phyloP scores from a whole-genome alignment of 2,113 vertebrate genomes.

The Patagioenas fasciata region DNA sequence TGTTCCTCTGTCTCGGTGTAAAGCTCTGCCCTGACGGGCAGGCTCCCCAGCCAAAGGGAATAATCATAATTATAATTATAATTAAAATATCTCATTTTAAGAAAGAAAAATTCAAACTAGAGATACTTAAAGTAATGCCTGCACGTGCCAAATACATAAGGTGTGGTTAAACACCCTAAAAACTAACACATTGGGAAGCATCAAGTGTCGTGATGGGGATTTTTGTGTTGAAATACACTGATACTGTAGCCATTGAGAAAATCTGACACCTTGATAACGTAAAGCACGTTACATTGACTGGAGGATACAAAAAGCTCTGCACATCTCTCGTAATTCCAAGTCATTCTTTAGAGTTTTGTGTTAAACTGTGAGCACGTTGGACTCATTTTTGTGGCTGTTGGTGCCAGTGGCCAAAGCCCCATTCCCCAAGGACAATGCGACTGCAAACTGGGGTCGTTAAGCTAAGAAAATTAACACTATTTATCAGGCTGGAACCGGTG shows the following conservation, averaged over 20 bases:
- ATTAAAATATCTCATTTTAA: constrained; percentile 54
- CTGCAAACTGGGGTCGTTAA: rapidly evolving
- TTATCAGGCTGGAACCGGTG: background rate
- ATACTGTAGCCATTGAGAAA: background rate
- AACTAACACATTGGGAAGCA: background rate
- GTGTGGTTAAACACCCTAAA: background rate
- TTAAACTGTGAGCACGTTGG: rapidly evolving
- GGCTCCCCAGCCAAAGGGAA: constrained; percentile 42
- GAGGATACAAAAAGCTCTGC: rapidly evolving
- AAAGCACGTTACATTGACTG: rapidly evolving
- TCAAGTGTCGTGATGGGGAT: rapidly evolving
- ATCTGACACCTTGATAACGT: rapidly evolving
- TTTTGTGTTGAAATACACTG: background rate
- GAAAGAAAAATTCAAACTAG: constrained; percentile 73
- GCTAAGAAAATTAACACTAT: background rate
- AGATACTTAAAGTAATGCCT: constrained; percentile 48
- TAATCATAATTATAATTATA: no score
- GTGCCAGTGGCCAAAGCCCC: background rate
- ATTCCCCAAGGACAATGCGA: rapidly evolving
- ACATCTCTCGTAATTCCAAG: rapidly evolving
- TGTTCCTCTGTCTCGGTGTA: constrained; percentile 76
- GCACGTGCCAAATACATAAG: background rate
- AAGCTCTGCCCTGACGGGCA: constrained; percentile 62
- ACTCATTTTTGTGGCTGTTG: rapidly evolving
- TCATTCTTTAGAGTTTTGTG: rapidly evolving